Evolutionary conservation across 2,797 vertebrate species (phyloP).

Genomic region (Zenarchopterus dispar): DNA sequence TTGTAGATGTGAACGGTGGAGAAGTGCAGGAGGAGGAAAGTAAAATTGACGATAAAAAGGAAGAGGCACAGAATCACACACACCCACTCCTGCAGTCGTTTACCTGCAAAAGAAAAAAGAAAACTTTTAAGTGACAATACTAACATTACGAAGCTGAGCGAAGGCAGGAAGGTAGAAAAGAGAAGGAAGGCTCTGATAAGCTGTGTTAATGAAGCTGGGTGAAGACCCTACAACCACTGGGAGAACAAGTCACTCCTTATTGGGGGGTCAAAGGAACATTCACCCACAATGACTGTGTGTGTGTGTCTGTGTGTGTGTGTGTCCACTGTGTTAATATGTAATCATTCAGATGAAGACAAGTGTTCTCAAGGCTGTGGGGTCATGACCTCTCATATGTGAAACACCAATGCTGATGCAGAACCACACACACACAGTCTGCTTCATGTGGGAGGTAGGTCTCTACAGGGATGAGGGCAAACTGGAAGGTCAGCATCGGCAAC

Average conservation of each 20-base stretch:
- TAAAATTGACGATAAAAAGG: slow-evolving; percentile 76
- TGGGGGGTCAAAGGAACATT: slow-evolving; percentile 51
- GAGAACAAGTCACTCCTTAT: slow-evolving; percentile 48
- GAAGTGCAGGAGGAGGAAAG: slow-evolving; percentile 76
- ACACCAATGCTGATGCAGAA: slow-evolving; percentile 61
- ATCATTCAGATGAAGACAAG: slow-evolving; percentile 76
- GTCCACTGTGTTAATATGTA: slow-evolving; percentile 70
- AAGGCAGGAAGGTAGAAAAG: neutral
- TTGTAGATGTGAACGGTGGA: slow-evolving; percentile 74
- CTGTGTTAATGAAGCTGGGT: slow-evolving; percentile 48
- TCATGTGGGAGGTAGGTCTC: slow-evolving; percentile 56
- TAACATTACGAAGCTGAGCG: neutral
- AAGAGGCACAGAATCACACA: slow-evolving; percentile 78
- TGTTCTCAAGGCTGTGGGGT: slow-evolving; percentile 69
- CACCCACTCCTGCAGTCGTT: slow-evolving; percentile 78
- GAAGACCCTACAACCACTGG: slow-evolving; percentile 29
- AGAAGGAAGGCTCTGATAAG: neutral
- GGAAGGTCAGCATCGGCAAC: slow-evolving; percentile 62
- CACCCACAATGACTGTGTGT: slow-evolving; percentile 20
- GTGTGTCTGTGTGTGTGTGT: slow-evolving; percentile 52
- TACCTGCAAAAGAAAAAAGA: slow-evolving; percentile 48
- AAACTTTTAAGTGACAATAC: neutral
- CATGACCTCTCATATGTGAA: slow-evolving; percentile 70
- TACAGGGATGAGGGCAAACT: slow-evolving; percentile 50
- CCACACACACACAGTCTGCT: slow-evolving; percentile 37